Percentiles rank a stretch among this genome's conserved stretches.
Conservation (phyloP, 2,113 vertebrate species). For the Sinocyclocheilus anshuiensis region DNA sequence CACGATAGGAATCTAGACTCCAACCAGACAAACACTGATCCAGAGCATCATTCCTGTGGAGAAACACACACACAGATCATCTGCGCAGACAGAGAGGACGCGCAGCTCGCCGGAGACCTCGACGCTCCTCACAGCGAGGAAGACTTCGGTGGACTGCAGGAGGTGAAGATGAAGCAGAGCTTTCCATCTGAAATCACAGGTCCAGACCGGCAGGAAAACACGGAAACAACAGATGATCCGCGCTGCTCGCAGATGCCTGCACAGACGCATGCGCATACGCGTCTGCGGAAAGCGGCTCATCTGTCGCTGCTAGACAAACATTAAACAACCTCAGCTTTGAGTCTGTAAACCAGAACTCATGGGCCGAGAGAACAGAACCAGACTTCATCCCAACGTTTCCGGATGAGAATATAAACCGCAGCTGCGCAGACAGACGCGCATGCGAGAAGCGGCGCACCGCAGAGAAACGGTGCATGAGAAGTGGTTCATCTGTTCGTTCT, state of each 20-base stretch:
- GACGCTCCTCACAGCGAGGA: background rate
- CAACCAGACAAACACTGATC: no score
- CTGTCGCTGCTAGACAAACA: background rate
- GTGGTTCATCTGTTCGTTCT: slow-evolving; percentile 78
- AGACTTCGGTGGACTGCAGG: background rate
- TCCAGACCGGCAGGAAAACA: slow-evolving; percentile 13
- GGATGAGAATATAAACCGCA: background rate
- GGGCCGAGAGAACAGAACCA: background rate
- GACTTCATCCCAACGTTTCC: slow-evolving; percentile 40
- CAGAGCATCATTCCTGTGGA: no score
- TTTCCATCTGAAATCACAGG: background rate
- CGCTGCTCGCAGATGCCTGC: slow-evolving; percentile 66
- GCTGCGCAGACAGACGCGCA: slow-evolving; percentile 36
- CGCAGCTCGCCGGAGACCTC: background rate
- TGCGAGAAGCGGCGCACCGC: background rate
- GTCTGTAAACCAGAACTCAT: slow-evolving; percentile 28
- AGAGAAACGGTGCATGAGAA: slow-evolving; percentile 67
- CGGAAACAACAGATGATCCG: slow-evolving; percentile 52
- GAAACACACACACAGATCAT: no score
- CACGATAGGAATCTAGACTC: background rate
- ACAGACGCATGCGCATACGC: no score
- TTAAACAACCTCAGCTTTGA: slow-evolving; percentile 15
- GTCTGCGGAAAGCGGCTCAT: background rate
- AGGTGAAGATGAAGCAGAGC: slow-evolving; percentile 24
- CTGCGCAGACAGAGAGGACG: background rate